Evolutionary conservation across 37 sponge, comb jelly and placozoan species (phyloP), one percentile per base, ranked within the genome.

Genomic region (Spongilla lacustris): DNA sequence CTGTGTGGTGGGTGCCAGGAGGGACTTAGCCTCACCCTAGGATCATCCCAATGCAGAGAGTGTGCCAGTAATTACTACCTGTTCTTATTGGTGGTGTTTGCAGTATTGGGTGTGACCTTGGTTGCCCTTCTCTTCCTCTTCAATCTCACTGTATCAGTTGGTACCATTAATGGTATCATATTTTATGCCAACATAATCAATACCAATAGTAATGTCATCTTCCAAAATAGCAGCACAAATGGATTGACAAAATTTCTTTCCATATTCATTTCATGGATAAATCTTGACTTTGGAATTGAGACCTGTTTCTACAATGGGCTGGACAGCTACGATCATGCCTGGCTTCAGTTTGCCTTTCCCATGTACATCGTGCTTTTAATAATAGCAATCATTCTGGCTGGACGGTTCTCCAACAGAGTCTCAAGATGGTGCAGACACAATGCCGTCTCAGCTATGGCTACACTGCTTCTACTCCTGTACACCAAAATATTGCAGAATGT

Each of bases 61-160:
- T 41, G 41, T 6, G 6, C 41, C 3, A 6, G 41, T 3, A 41
- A 41, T 6, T 41, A 41, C 6, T 6, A 41, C 41, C 41, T 41
- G 3, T 6, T 41, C 41, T 6, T 41, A 3, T 41, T 41, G 41
- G 41, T 41, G 41, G 3, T 41, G 41, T 41, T 41, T 6, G 41
- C 41, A 41, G 41, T 6, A 41, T 6, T n/a, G 4, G 81, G 81
- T 6, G 34, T 81, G 13, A 29, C 67, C 14, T 30, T 81, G 6
- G 37, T 81, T 67, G 70, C 70, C 29, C 36, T 81, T 30, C 81
- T 81, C 34, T 81, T 81, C 67, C 37, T 81, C 2, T 31, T 81
- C 81, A 81, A 81, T 36, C 69, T 81, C 32, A 81, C 81, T 69
- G 35, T 81, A 10, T 25, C 69, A 32, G 70, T 69, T 36, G 81